phyloP scores from a whole-genome alignment of 1,140 invertebrate species.

The Delia radicum region DNA sequence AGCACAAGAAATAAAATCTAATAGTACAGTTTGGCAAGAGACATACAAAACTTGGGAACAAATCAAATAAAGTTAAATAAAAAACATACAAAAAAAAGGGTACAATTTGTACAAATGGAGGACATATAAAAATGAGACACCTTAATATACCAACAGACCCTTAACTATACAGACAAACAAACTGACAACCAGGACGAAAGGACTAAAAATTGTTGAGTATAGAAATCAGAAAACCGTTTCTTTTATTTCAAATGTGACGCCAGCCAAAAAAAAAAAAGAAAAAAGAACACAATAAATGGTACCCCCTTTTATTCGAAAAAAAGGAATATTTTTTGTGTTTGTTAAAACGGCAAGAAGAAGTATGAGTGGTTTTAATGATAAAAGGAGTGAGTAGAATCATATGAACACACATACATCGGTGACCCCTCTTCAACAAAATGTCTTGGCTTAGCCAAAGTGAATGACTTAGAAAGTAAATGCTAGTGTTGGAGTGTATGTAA shows the following conservation, averaged over 20 bases:
- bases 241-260: conserved; percentile 7
- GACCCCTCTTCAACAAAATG: conserved; percentile 11
- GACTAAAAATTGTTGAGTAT: neutral
- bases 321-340: neutral
- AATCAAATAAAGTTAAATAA: neutral
- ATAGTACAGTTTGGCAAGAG: neutral
- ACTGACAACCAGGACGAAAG: neutral
- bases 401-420: neutral
- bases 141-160: neutral
- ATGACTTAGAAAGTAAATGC: conserved; percentile 8
- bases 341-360: neutral
- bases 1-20: neutral
- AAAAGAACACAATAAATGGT: neutral
- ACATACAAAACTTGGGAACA: conserved; percentile 4
- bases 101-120: conserved; percentile 8
- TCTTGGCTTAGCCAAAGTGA: conserved; percentile 21
- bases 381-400: neutral
- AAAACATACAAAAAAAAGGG: conserved; percentile 3
- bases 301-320: neutral
- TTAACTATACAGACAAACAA: neutral
- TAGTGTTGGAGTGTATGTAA: neutral
- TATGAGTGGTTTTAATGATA: neutral
- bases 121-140: conserved; percentile 21
- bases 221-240: neutral
- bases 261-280: conserved; percentile 10